Conservation (phyloP, 2,888 invertebrate species). For the Strigamia crassipes region DNA sequence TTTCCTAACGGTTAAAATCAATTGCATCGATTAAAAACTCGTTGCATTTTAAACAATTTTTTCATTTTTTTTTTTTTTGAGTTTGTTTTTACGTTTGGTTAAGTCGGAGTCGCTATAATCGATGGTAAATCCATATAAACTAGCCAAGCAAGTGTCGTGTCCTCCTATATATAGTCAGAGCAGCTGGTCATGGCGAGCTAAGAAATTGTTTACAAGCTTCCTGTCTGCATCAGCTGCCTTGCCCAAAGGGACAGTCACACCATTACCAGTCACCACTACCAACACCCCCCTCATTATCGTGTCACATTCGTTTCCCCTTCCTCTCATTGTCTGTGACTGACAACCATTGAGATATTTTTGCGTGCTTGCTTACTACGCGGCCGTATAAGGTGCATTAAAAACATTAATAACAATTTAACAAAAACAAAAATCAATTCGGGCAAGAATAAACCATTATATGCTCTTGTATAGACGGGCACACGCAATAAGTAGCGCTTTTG, state of each 20-base stretch:
- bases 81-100: background rate
- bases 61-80: too few species aligned
- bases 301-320: conserved; percentile 37
- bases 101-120: background rate
- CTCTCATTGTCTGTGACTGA: conserved; percentile 34
- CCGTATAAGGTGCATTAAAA: conserved; percentile 1
- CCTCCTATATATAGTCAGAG: conserved; percentile 37
- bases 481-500: too few species aligned
- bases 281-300: conserved; percentile 34
- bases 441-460: background rate
- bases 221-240: conserved; percentile 37
- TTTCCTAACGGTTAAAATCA: background rate
- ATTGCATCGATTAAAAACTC: background rate
- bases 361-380: conserved; percentile 12
- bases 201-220: conserved; percentile 37
- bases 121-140: conserved; percentile 17
- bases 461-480: too few species aligned
- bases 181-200: conserved; percentile 34
- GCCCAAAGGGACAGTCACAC: conserved; percentile 34
- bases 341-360: conserved; percentile 34
- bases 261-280: conserved; percentile 30
- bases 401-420: background rate
- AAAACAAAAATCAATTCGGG: background rate
- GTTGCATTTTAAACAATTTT: too few species aligned
- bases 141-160: conserved; percentile 8